Evolutionary conservation across 2,113 vertebrate species (phyloP), one percentile per base, ranked within the genome.

Genomic region (Sarotherodon lohbergeri): DNA sequence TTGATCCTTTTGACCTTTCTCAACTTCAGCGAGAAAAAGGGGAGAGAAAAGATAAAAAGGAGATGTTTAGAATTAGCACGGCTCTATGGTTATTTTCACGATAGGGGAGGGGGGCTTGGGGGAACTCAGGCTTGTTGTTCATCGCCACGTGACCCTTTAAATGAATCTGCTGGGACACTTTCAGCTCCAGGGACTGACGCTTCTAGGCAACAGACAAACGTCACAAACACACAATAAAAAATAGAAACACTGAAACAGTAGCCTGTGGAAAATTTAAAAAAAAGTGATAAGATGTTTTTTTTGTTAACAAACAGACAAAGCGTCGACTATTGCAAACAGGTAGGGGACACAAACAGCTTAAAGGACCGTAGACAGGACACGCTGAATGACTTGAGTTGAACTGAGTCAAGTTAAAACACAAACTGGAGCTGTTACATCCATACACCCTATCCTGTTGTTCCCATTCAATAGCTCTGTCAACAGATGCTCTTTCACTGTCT

Each of bases 1-100:
- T 97, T 98, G 98, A 54, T 99, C 99, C 97, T 97, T 97, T 95
- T 96, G 95, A 94, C 96, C 94, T 96, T 97, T 97, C 95, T 97
- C 99, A 98, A 98, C 98, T 98, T 99, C 97, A 97, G 97, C 98
- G 95, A 95, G 92, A 95, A 79, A 90, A 80, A 80, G 88, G 85
- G 85, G 90, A 98, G 97, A 98, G 97, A 98, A 96, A 89, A 94
- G 95, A 95, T 95, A 94, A 97, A 98, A 96, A 98, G 97, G 97
- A 98, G 96, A 97, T 97, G 97, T 97, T 97, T 92, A 96, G 93
- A 88, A 97, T 97, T 97, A 97, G 97, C 96, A 97, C 95, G 96
- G 93, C 52, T 92, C 90, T 93, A 80, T 43, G 61, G 48, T 93
- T 91, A 86, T 91, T 82, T 27, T 91, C 87, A 91, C 27, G 79